Evolutionary conservation across 2,113 vertebrate species (phyloP).

Genomic region (Colius striatus): DNA sequence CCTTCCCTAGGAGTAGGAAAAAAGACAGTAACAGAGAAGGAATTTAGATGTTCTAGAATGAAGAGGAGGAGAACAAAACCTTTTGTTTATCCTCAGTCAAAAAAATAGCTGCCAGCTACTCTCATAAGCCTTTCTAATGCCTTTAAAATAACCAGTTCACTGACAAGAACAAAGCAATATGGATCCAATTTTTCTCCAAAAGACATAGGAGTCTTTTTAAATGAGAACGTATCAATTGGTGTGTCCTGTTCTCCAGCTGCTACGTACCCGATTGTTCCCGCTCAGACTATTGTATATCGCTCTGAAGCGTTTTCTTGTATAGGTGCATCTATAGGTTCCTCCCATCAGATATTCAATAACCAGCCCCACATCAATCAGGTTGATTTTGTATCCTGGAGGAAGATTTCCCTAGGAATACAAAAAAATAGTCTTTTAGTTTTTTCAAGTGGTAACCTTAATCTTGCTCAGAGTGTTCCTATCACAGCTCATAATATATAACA

Average conservation of each 20-base stretch:
- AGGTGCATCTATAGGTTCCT: slow-evolving; percentile 96
- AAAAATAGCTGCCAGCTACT: background rate
- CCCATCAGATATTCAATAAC: slow-evolving; percentile 98
- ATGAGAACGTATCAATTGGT: background rate
- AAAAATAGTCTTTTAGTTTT: slow-evolving; percentile 14
- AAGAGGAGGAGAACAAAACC: background rate
- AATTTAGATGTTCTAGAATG: background rate
- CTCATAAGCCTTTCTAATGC: background rate
- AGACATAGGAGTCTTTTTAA: background rate
- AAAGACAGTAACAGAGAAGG: background rate
- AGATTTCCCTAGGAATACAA: slow-evolving; percentile 88
- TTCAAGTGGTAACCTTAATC: background rate
- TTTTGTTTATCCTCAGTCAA: background rate
- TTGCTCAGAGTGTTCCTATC: background rate
- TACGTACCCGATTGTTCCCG: slow-evolving; percentile 89
- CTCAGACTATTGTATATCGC: slow-evolving; percentile 97
- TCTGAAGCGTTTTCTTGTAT: slow-evolving; percentile 94
- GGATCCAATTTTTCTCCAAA: background rate
- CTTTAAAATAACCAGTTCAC: background rate
- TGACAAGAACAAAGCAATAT: background rate
- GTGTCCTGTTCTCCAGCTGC: background rate
- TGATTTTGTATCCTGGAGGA: slow-evolving; percentile 97
- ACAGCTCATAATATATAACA: background rate
- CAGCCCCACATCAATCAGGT: slow-evolving; percentile 94
- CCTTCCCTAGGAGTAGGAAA: background rate